Conservation (phyloP, 2,888 invertebrate genomes). For the Willowsia nigromaculata region DNA sequence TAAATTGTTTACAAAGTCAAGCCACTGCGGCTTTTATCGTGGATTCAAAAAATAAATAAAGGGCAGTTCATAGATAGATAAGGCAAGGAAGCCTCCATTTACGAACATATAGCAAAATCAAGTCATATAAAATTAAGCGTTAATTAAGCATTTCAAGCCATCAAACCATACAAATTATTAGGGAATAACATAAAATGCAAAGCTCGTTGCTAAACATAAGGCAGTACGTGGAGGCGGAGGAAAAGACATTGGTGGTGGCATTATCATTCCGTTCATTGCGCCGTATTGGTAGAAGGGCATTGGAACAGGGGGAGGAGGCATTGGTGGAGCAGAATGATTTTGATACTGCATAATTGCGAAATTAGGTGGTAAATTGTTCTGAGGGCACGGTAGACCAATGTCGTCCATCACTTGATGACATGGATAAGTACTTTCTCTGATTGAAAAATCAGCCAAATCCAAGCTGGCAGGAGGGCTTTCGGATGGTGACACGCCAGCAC, state of each 20-base stretch:
- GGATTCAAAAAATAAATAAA: too few relatives aligned
- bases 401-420: background rate
- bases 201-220: background rate
- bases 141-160: too few relatives aligned
- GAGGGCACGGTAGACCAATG: background rate
- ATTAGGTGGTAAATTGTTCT: background rate
- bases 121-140: too few relatives aligned
- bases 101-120: too few relatives aligned
- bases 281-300: background rate
- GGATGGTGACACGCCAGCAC: background rate
- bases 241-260: background rate
- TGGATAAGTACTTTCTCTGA: background rate
- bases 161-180: too few relatives aligned
- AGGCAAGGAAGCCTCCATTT: too few relatives aligned
- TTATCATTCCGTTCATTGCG: background rate
- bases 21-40: too few relatives aligned
- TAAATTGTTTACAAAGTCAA: too few relatives aligned
- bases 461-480: background rate
- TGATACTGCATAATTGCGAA: background rate
- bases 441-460: background rate
- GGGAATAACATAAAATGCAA: background rate
- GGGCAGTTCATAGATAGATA: too few relatives aligned
- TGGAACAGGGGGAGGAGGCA: background rate
- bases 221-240: background rate
- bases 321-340: background rate